Conservation (phyloP, 1,140 invertebrate species). For the Chrysomallon squamiferum region DNA sequence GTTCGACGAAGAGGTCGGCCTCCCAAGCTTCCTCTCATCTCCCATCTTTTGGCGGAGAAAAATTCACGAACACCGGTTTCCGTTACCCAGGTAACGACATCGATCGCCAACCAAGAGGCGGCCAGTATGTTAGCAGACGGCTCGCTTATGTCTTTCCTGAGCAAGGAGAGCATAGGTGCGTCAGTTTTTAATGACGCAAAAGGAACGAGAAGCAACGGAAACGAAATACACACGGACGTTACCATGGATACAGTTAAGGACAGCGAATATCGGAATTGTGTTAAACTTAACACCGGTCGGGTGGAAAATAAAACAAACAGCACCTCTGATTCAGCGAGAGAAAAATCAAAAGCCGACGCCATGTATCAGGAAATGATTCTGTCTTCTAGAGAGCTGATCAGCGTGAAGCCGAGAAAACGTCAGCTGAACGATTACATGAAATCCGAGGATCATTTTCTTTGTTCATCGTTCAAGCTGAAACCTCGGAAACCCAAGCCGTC, state of each 20-base stretch:
- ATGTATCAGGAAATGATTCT: slow-evolving; percentile 51
- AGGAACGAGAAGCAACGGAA: no score
- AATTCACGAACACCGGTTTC: slow-evolving; percentile 9
- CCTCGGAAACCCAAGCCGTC: slow-evolving; percentile 11
- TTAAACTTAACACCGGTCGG: no score
- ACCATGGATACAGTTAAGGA: no score
- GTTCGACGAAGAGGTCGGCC: slow-evolving; percentile 46
- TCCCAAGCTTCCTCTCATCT: slow-evolving; percentile 45
- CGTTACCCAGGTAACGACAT: slow-evolving; percentile 6
- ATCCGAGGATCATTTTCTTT: slow-evolving; percentile 47
- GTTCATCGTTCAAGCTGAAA: slow-evolving; percentile 48
- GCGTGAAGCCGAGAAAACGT: slow-evolving; percentile 38
- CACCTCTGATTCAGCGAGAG: background rate
- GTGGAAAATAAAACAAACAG: no score
- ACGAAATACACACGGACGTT: no score
- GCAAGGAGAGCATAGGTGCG: background rate
- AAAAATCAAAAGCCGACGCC: slow-evolving; percentile 15
- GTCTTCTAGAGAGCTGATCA: slow-evolving; percentile 43
- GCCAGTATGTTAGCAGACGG: slow-evolving; percentile 1
- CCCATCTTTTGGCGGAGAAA: slow-evolving; percentile 37
- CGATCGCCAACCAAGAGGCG: background rate
- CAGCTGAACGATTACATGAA: slow-evolving; percentile 44
- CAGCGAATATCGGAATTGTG: no score
- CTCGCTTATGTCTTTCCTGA: background rate
- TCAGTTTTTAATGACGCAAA: background rate